Evolutionary conservation across 2,888 invertebrate genomes (phyloP).

Genomic region (Ecliptopera silaceata): DNA sequence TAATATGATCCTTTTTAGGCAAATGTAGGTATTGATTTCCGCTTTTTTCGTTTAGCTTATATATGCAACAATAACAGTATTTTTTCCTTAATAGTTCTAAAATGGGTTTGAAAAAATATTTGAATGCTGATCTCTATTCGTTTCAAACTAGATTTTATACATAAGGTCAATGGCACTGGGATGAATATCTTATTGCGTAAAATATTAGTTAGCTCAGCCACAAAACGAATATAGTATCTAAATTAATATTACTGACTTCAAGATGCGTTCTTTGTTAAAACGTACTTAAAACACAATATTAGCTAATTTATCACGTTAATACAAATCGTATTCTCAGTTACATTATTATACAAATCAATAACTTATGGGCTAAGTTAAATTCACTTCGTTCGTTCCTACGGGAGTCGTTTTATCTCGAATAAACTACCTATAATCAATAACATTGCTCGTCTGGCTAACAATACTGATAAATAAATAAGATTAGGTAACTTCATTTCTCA

Average conservation of each 20-base stretch:
- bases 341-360: conserved; percentile 37
- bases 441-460: conserved; percentile 50
- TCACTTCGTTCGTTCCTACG: conserved; percentile 70
- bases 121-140: neutral
- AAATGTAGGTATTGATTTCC: neutral
- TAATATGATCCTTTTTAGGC: conserved; percentile 18
- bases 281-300: neutral
- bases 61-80: neutral
- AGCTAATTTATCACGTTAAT: conserved; percentile 16
- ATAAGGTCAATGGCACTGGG: conserved; percentile 47
- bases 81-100: neutral
- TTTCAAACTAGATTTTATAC: conserved; percentile 13
- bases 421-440: too few relatives aligned
- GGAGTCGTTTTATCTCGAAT: conserved; percentile 63
- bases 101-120: neutral
- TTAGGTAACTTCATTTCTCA: conserved; percentile 70
- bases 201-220: neutral
- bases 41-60: neutral
- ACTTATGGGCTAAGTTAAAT: conserved; percentile 68
- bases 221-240: conserved; percentile 29
- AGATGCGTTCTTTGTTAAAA: conserved; percentile 14
- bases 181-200: conserved; percentile 28
- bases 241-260: conserved; percentile 35
- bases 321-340: conserved; percentile 14
- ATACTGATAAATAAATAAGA: conserved; percentile 74